These are phyloP conservation scores for Campylomormyrus numenius DNA, from an alignment of 2,113 vertebrate species.

Conservation along the genomic window DNA sequence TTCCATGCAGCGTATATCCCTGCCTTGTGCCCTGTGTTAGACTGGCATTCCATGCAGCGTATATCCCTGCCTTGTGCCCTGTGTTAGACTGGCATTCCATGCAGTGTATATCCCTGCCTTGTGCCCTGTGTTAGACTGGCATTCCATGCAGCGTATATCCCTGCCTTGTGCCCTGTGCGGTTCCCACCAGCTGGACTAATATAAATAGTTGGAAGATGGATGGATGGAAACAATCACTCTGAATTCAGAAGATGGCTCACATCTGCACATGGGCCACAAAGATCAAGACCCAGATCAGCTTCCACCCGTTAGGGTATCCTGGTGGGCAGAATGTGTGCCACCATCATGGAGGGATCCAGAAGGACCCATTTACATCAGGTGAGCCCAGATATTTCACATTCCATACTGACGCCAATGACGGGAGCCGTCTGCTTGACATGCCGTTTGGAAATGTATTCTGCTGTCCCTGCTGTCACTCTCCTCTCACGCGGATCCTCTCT, in stretches of 20 bases:
- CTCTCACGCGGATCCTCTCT: background rate
- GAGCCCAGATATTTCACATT: constrained; percentile 30
- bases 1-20: no score
- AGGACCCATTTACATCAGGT: constrained; percentile 34
- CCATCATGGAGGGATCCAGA: constrained; percentile 22
- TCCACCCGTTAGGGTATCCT: background rate
- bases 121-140: background rate
- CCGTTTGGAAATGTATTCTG: background rate
- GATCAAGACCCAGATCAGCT: background rate
- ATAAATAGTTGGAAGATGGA: background rate
- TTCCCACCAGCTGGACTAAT: background rate
- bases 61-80: background rate
- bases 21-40: no score
- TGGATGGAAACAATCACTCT: background rate
- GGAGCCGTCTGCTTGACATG: no score
- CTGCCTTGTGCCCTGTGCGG: background rate
- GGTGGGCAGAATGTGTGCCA: background rate
- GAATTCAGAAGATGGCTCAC: background rate
- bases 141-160: no score
- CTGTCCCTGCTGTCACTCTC: background rate
- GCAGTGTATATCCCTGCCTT: background rate
- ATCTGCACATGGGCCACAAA: background rate
- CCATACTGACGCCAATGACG: background rate
- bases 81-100: background rate
- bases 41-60: no score